phyloP scores from a whole-genome alignment of 2,113 vertebrate genomes.

The Alethe castanea region DNA sequence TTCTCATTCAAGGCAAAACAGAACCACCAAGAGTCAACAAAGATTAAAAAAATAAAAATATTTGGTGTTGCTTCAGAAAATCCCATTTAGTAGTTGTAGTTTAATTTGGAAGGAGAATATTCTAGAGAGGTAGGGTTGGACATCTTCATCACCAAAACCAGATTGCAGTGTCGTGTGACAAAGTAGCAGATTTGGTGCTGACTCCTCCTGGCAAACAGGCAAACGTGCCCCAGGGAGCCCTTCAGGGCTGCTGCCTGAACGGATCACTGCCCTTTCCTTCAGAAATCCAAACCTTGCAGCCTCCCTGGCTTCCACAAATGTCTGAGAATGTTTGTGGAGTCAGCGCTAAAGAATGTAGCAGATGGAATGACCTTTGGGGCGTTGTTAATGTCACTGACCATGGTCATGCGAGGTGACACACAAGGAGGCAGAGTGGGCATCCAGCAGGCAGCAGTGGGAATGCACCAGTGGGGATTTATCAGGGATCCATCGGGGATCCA shows the following conservation, averaged over 20 bases:
- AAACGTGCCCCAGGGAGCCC: rapidly evolving
- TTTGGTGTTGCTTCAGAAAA: background rate
- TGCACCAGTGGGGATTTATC: rapidly evolving
- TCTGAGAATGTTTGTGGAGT: background rate
- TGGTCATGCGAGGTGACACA: background rate
- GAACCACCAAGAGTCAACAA: background rate
- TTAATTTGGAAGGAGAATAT: background rate
- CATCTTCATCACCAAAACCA: background rate
- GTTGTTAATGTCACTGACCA: rapidly evolving
- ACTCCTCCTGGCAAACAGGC: background rate
- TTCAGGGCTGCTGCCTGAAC: background rate
- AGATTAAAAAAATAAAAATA: background rate
- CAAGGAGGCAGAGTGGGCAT: background rate
- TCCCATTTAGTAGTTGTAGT: background rate
- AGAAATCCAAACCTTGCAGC: background rate
- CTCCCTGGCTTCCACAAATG: background rate
- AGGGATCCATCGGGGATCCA: rapidly evolving
- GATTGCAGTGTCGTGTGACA: rapidly evolving
- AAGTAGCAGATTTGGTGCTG: background rate
- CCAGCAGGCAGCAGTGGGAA: background rate
- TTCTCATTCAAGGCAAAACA: background rate
- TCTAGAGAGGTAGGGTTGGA: background rate
- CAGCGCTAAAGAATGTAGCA: rapidly evolving
- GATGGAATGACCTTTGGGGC: rapidly evolving
- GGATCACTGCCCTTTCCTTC: background rate